phyloP scores from a whole-genome alignment of 2,888 invertebrate species.

The Ichneumon xanthorius region DNA sequence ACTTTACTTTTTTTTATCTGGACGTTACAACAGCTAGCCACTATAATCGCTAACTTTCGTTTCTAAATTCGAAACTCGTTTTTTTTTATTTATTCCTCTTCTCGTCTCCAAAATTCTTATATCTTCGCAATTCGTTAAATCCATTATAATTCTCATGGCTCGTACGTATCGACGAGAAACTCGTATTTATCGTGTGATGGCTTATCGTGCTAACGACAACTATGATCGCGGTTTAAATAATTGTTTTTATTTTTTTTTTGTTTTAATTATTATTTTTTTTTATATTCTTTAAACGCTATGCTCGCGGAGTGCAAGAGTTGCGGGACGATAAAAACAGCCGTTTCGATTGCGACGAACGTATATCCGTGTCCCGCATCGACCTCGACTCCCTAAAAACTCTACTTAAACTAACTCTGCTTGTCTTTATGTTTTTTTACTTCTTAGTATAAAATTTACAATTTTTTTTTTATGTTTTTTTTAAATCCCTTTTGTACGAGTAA shows the following conservation, averaged over 20 bases:
- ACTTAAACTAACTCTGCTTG: slow-evolving; percentile 64
- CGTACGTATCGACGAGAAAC: slow-evolving; percentile 47
- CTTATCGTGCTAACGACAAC: slow-evolving; percentile 64
- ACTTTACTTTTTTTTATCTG: slow-evolving; percentile 58
- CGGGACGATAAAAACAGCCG: slow-evolving; percentile 7
- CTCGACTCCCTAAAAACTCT: slow-evolving; percentile 57
- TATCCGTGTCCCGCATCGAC: slow-evolving; percentile 28
- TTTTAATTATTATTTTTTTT: slow-evolving; percentile 26
- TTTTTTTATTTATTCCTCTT: slow-evolving; percentile 32
- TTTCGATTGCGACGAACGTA: background rate
- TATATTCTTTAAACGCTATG: slow-evolving; percentile 48
- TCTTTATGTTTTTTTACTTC: slow-evolving; percentile 67
- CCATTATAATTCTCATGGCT: slow-evolving; percentile 22
- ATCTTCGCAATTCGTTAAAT: slow-evolving; percentile 28
- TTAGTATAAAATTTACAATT: slow-evolving; percentile 82
- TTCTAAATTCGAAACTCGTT: slow-evolving; percentile 21
- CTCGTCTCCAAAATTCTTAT: slow-evolving; percentile 28
- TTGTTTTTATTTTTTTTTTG: slow-evolving; percentile 41
- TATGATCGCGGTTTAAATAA: slow-evolving; percentile 59
- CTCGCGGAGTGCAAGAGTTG: slow-evolving; percentile 27
- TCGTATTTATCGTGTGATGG: slow-evolving; percentile 50
- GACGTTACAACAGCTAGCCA: slow-evolving; percentile 69
- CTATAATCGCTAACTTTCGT: slow-evolving; percentile 52
- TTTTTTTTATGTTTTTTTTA: slow-evolving; percentile 68
- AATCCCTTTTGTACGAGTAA: slow-evolving; percentile 82